phyloP scores from a whole-genome alignment of 2,113 vertebrate species.

The Cheilinus undulatus region DNA sequence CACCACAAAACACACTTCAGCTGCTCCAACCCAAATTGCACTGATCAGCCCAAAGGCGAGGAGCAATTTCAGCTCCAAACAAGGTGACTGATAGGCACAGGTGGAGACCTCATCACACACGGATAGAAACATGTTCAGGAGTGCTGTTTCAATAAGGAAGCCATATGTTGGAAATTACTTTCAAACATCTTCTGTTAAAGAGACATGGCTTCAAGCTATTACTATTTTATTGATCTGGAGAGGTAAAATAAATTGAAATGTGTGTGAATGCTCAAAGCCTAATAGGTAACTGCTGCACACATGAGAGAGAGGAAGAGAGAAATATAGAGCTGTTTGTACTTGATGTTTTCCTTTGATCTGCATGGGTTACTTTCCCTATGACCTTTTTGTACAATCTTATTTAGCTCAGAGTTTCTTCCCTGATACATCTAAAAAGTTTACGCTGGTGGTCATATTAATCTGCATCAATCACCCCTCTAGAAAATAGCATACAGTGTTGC shows the following conservation, averaged over 20 bases:
- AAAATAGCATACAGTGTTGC: neutral
- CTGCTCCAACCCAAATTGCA: constrained; percentile 30
- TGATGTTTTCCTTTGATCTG: too few relatives aligned
- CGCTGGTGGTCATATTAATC: constrained; percentile 4
- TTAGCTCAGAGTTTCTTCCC: neutral
- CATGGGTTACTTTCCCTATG: too few relatives aligned
- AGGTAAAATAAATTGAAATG: neutral
- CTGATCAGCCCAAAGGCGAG: constrained; percentile 47
- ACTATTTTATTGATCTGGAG: neutral
- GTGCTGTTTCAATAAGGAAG: constrained; percentile 10
- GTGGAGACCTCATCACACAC: constrained; percentile 34
- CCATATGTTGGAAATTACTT: neutral
- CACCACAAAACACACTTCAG: constrained; percentile 21
- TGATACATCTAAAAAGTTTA: neutral
- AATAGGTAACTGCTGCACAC: neutral
- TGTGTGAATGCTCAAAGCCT: neutral
- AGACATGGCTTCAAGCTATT: neutral
- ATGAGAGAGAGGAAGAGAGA: neutral
- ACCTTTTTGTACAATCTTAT: neutral
- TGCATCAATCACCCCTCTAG: constrained; percentile 10
- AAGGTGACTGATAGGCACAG: constrained; percentile 61
- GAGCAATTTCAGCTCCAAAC: constrained; percentile 53
- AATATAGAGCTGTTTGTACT: too few relatives aligned
- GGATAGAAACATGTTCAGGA: constrained; percentile 15
- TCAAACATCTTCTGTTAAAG: neutral